Evolutionary conservation across 2,797 vertebrate genomes (phyloP), one percentile per base, ranked within the genome.

Genomic region (Microctenopoma steveboyesi): DNA sequence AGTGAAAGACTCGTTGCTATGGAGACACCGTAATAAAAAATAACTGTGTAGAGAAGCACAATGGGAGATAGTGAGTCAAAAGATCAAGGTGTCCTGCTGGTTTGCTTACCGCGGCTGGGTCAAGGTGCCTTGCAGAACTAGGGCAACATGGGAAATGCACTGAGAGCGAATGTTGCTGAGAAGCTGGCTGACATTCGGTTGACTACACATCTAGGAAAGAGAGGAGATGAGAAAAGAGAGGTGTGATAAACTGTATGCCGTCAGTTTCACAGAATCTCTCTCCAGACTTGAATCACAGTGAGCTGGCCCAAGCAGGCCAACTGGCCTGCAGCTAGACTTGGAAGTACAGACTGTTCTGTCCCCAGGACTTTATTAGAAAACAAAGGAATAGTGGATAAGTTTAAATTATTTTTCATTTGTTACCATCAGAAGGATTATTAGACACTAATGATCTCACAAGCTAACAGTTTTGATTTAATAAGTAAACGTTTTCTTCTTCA

Each of bases 141-240:
- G 91, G 64, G 97, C 96, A 65, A 97, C 95, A 9, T 99, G 97
- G 66, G 96, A 99, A 88, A 99, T 98, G 93, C 98, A 99, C 92
- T 99, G 98, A 8, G 98, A 98, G 78, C 98, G 96, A 93, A 99
- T 95, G 95, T 98, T 99, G 93, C 98, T 97, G 91, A 99, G 95
- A 89, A 99, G 95, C 93, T 98, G 98, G 93, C 97, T 98, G 77
- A 97, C 96, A 81, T 95, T 94, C 69, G 96, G 97, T 94, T 98
- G 97, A 94, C 96, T 98, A 93, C 97, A 99, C 93, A 99, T 96
- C 98, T 99, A 52, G 46, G 61, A 13, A 39, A 39, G 7, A 43
- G 6, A 45, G 4, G 47, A 49, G 22, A 28, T 14, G 46, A 64
- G 57, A 60, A 14, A 1, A 0, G 30, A 49, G 25, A 78, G 50